Evolutionary conservation across 2,888 invertebrate genomes (phyloP), one percentile per base, ranked within the genome.

Genomic region (Operophtera brumata): DNA sequence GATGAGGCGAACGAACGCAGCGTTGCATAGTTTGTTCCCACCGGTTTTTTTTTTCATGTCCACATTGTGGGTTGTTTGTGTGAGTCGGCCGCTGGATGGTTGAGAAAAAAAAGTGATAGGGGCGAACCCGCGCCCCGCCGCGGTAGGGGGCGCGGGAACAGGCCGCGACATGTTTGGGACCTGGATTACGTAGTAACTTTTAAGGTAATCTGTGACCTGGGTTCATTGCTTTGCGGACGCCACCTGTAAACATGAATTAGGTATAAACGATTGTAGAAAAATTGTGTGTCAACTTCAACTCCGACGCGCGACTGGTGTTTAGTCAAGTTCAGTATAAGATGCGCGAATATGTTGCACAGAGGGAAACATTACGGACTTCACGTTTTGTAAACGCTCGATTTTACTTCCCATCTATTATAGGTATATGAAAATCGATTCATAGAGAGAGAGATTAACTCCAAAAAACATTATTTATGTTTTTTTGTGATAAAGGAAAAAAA

Each of bases 141-240:
- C 49, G 49, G 65, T 43, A 65, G 61, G 66, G 60, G 60, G 66
- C 57, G 64, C 65, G 64, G 61, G 34, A 48, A 46, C 48, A 59
- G 59, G 61, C 60, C 62, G 60, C 57, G 55, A 43, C 61, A 73
- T 76, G 78, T 80, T 84, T 79, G 71, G 73, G 72, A 70, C 67
- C 64, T n/a, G n/a, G n/a, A n/a, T n/a, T n/a, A n/a, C n/a, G n/a
- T n/a, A n/a, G n/a, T n/a, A n/a, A n/a, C n/a, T n/a, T n/a, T n/a
- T n/a, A n/a, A n/a, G n/a, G n/a, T n/a, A n/a, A n/a, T n/a, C n/a
- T 79, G 71, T 72, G 72, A 70, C 67, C 64, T 47, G 79, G 76
- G 83, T 86, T 84, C 82, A 84, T 78, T 74, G 84, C 76, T 79
- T 82, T 72, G 61, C 62, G 54, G 12, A 68, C 70, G 67, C 77